Evolutionary conservation across 2,113 vertebrate genomes (phyloP), one percentile per base, ranked within the genome.

Genomic region (Pteronura brasiliensis): DNA sequence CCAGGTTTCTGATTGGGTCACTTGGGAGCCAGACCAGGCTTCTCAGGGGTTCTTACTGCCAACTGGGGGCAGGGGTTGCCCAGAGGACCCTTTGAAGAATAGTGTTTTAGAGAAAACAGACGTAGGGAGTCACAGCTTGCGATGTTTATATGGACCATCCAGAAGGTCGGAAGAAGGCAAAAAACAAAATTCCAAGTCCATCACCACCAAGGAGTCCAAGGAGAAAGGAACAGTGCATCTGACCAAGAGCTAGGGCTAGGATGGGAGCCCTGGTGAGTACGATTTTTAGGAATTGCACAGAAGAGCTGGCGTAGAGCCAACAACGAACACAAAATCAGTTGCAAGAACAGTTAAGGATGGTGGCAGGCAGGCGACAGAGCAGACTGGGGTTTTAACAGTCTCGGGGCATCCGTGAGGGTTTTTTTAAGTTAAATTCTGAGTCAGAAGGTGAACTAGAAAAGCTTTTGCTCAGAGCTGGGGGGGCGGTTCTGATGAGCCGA

Each of bases 381-480:
- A 44, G 92, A 71, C 15, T 55, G 44, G 92, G 52, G 34, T 39
- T 90, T 92, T 55, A 72, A 49, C 47, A 61, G 90, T 42, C 21
- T 25, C 36, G 39, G 74, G 52, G 11, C 59, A 63, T 21, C 34
- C 29, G 13, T 20, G 63, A 87, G n/a, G 34, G 47, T 17, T 87
- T 95, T 90, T 90, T 72, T 39, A 63, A 81, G 47, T 92, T 95
- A 86, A 76, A 59, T 94, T 92, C 57, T 71, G 84, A 88, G 36
- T 71, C 67, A 52, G n/a, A 71, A 34, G 44, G 63, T 81, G 82
- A 71, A 55, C 9, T 29, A 69, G 63, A 88, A 94, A 94, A 59
- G 18, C 8, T 1, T 83, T 77, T 71, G 52, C 8, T 96, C 72
- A 36, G 3, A 25, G 39, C 63, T 80, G 44, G n/a, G 36, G 23